These are phyloP conservation scores for Hippoglossus stenolepis DNA, from an alignment of 2,113 vertebrate genomes.

Conservation along the genomic window DNA sequence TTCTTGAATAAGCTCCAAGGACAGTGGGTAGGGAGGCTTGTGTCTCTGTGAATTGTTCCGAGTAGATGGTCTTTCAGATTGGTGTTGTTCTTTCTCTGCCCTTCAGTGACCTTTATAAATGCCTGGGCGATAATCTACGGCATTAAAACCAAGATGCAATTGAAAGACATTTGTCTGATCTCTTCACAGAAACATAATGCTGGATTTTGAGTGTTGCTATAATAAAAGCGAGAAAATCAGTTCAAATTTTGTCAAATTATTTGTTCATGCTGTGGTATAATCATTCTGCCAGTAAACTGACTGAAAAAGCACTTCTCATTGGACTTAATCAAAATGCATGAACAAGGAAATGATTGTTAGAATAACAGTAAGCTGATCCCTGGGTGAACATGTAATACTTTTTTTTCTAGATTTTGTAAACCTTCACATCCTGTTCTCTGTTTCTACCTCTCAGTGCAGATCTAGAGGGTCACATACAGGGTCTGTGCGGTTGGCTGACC, in stretches of 20 bases:
- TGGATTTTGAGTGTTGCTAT: not conserved
- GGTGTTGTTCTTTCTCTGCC: constrained; percentile 45
- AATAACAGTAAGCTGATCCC: no score
- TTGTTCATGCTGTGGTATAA: not conserved
- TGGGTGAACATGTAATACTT: no score
- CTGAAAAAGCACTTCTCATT: not conserved
- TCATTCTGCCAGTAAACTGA: no score
- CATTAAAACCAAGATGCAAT: constrained; percentile 56
- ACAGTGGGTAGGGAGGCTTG: constrained; percentile 56
- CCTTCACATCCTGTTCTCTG: no score
- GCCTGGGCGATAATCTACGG: constrained; percentile 53
- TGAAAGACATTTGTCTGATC: constrained; percentile 40
- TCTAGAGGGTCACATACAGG: not conserved
- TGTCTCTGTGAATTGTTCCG: constrained; percentile 37
- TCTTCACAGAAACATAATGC: constrained; percentile 26
- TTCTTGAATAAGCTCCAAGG: constrained; percentile 59
- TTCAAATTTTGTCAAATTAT: not conserved
- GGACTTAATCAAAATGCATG: not conserved
- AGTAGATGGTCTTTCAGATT: constrained; percentile 30
- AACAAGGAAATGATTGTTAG: no score
- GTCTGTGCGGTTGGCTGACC: not conserved
- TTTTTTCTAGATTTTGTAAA: not conserved
- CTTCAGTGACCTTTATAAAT: constrained; percentile 62
- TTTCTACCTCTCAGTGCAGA: not conserved
- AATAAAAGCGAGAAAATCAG: no score